Evolutionary conservation across 2,797 vertebrate species (phyloP).

Genomic region (Ctenopoma multispine): DNA sequence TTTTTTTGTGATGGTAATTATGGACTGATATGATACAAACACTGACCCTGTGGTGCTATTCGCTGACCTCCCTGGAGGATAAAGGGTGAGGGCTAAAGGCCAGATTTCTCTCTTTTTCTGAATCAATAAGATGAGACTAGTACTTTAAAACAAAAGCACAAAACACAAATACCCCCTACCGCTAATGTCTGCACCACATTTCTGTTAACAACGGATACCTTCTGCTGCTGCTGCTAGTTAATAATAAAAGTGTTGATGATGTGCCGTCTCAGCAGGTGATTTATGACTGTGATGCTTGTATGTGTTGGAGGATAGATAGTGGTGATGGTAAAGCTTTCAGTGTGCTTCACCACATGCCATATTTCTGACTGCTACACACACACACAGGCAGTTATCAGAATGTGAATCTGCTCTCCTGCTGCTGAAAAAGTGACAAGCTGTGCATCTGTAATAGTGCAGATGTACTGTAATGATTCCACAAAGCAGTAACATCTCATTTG

Average conservation of each 20-base stretch:
- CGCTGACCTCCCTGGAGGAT: constrained; percentile 36
- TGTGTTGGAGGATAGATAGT: constrained; percentile 44
- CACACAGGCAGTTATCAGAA: constrained; percentile 20
- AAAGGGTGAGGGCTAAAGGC: background rate
- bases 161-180: background rate
- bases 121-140: constrained; percentile 20
- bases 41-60: background rate
- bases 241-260: constrained; percentile 26
- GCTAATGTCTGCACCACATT: constrained; percentile 7
- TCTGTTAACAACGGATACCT: constrained; percentile 1
- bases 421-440: constrained; percentile 10
- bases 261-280: constrained; percentile 42
- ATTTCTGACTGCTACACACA: background rate
- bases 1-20: too few species aligned
- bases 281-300: constrained; percentile 29
- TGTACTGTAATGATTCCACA: constrained; percentile 13
- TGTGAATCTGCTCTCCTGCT: constrained; percentile 25
- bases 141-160: background rate
- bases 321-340: constrained; percentile 2
- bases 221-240: background rate
- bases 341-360: background rate
- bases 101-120: constrained; percentile 13
- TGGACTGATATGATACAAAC: too few species aligned
- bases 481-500: constrained; percentile 17
- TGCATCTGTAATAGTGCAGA: constrained; percentile 14